These are phyloP conservation scores for Rhopalosiphum nymphaeae DNA, from an alignment of 2,888 invertebrate genomes.

Conservation along the genomic window DNA sequence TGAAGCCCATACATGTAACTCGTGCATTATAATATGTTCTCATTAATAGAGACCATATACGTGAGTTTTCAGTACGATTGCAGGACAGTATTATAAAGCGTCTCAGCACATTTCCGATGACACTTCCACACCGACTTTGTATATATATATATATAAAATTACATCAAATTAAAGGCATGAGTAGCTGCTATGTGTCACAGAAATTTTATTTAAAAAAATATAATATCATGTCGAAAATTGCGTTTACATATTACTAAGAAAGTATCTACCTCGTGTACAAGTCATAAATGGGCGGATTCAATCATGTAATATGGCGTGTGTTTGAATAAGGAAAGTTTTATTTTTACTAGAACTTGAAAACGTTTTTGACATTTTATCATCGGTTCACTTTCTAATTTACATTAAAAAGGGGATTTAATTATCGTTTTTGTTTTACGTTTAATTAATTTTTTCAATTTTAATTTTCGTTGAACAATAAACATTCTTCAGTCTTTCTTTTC, in stretches of 20 bases:
- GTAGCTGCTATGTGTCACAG: neutral
- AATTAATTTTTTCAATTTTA: neutral
- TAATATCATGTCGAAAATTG: neutral
- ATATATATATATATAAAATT: neutral
- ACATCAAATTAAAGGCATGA: neutral
- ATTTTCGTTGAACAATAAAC: neutral
- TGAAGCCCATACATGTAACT: neutral
- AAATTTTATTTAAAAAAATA: neutral
- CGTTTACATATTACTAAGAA: neutral
- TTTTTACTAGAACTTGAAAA: neutral
- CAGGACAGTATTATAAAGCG: neutral
- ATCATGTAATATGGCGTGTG: neutral
- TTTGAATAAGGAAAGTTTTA: neutral
- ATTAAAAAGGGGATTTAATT: neutral
- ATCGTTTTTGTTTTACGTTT: neutral
- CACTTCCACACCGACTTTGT: neutral
- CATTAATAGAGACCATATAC: neutral
- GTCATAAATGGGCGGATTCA: neutral
- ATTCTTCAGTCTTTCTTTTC: neutral
- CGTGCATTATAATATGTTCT: neutral
- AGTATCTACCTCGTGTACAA: neutral
- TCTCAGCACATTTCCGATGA: neutral
- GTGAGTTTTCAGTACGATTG: neutral
- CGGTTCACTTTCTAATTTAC: neutral
- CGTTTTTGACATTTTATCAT: neutral